Conservation (phyloP, 2,888 invertebrate species). For the Heteromurus nitidus region DNA sequence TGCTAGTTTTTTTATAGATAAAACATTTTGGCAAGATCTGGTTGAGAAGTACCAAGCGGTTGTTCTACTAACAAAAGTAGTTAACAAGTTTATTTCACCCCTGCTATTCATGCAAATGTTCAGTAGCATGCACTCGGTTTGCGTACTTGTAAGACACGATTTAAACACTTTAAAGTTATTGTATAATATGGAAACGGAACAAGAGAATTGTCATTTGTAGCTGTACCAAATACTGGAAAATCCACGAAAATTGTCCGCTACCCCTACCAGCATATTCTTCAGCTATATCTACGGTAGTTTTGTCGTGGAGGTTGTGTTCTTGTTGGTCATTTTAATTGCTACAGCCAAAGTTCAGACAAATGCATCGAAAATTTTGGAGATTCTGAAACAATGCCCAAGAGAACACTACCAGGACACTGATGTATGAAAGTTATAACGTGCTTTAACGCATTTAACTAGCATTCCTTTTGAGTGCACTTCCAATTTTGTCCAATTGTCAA, state of each 20-base stretch:
- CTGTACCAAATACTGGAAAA: too few relatives aligned
- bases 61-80: background rate
- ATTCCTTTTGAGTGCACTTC: background rate
- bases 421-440: background rate
- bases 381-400: constrained; percentile 29
- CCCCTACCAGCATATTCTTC: too few relatives aligned
- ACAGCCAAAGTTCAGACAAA: constrained; percentile 2
- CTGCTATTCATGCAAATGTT: too few relatives aligned
- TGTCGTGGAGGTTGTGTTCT: background rate
- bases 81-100: constrained; percentile 18
- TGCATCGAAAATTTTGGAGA: background rate
- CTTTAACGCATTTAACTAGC: background rate
- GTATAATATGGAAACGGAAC: too few relatives aligned
- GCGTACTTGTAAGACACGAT: too few relatives aligned
- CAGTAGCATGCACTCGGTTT: too few relatives aligned
- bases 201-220: too few relatives aligned
- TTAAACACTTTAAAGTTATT: too few relatives aligned
- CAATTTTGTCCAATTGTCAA: background rate
- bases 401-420: constrained; percentile 21
- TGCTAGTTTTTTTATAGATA: background rate
- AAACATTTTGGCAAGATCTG: constrained; percentile 6
- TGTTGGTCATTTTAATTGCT: constrained; percentile 3
- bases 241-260: too few relatives aligned
- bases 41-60: background rate
- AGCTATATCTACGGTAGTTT: too few relatives aligned